These are phyloP conservation scores for Fratercula arctica DNA, from an alignment of 2,797 vertebrate species.

Conservation along the genomic window DNA sequence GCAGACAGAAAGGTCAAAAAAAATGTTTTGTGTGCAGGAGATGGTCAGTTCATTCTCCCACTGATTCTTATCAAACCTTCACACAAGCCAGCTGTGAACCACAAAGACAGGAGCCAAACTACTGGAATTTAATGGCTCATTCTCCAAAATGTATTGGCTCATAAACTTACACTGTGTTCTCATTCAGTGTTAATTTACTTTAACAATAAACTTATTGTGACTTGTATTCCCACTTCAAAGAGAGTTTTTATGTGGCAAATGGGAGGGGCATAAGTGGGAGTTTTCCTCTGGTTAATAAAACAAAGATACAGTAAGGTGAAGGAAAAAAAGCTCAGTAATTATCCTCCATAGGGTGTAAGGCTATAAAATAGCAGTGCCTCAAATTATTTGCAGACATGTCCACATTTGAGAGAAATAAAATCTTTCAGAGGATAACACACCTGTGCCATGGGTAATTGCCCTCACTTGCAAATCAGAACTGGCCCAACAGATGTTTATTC, in stretches of 20 bases:
- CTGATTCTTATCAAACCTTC: constrained; percentile 45
- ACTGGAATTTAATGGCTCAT: constrained; percentile 60
- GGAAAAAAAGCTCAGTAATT: constrained; percentile 62
- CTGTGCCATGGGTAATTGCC: constrained; percentile 77
- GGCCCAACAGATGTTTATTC: constrained; percentile 74
- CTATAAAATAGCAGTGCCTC: constrained; percentile 65
- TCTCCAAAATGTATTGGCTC: constrained; percentile 52
- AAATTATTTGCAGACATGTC: constrained; percentile 78
- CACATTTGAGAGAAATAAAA: constrained; percentile 72
- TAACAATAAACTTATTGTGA: constrained; percentile 69
- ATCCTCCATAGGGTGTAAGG: constrained; percentile 57
- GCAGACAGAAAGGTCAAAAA: constrained; percentile 17
- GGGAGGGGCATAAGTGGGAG: constrained; percentile 37
- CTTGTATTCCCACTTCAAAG: constrained; percentile 67
- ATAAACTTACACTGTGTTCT: constrained; percentile 64
- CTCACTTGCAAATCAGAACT: constrained; percentile 68
- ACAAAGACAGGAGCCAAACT: constrained; percentile 47
- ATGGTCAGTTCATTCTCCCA: constrained; percentile 22
- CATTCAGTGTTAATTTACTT: constrained; percentile 66
- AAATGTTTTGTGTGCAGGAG: constrained; percentile 8
- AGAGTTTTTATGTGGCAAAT: constrained; percentile 50
- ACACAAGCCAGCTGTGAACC: not conserved
- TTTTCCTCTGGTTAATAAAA: constrained; percentile 48
- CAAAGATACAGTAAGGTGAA: constrained; percentile 57
- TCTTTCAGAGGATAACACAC: constrained; percentile 72